phyloP scores from a whole-genome alignment of 1,140 invertebrate species.

The Sarcophaga peregrina region DNA sequence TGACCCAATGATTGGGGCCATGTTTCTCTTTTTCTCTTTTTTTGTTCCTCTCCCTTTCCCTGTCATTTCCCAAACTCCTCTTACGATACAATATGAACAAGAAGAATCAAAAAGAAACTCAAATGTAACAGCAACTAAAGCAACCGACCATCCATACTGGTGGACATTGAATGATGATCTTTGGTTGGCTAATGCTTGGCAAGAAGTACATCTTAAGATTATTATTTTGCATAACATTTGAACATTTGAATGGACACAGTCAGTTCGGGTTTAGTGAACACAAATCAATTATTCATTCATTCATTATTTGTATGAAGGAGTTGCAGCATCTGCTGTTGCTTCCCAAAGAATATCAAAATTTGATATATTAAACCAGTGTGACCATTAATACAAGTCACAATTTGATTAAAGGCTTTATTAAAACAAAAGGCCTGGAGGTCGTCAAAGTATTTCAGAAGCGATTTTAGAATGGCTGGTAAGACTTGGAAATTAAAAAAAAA shows the following conservation, averaged over 20 bases:
- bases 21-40: background rate
- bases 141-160: no score
- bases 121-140: no score
- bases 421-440: background rate
- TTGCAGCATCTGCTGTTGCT: no score
- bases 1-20: constrained; percentile 34
- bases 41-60: background rate
- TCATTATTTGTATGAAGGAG: background rate
- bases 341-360: no score
- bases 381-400: no score
- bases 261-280: background rate
- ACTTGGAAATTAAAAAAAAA: no score
- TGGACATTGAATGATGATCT: background rate
- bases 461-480: no score
- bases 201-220: background rate
- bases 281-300: constrained; percentile 18
- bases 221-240: constrained; percentile 7
- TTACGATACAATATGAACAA: background rate
- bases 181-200: background rate
- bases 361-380: no score
- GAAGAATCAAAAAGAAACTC: no score
- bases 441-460: background rate
- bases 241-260: background rate
- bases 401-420: background rate
- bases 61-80: background rate